phyloP scores from a whole-genome alignment of 35 echinoderm and acorn worm species.

The Ptychodera flava region DNA sequence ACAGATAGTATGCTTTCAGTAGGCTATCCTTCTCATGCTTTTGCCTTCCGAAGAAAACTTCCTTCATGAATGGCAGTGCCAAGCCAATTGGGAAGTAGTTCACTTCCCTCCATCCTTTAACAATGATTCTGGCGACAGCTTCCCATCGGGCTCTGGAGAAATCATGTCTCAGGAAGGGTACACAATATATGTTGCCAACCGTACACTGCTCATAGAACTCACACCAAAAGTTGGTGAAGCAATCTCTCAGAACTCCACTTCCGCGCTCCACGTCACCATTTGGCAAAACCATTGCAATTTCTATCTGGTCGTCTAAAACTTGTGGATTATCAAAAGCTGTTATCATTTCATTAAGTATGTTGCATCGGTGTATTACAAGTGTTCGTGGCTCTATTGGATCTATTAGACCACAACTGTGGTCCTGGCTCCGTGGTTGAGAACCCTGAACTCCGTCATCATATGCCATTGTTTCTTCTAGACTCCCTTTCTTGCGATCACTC shows the following conservation, averaged over 20 bases:
- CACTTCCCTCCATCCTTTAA: neutral
- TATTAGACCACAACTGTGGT: no score
- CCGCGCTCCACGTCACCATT: conserved; percentile 28
- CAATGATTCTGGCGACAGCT: conserved; percentile 6
- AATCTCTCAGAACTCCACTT: conserved; percentile 17
- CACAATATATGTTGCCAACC: conserved; percentile 16
- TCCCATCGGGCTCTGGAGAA: conserved; percentile 11
- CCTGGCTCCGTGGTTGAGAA: no score
- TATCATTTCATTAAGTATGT: no score
- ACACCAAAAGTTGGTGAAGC: conserved; percentile 10
- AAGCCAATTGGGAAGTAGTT: conserved; percentile 19
- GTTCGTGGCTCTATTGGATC: no score
- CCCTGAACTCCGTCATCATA: no score
- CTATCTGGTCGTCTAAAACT: conserved; percentile 12
- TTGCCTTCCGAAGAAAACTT: neutral
- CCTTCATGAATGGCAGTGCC: conserved; percentile 3
- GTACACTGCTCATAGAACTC: conserved; percentile 26
- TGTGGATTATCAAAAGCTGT: no score
- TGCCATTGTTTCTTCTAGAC: no score
- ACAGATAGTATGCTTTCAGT: neutral
- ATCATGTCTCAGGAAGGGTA: conserved; percentile 26
- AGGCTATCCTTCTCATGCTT: neutral
- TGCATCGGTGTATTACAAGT: no score
- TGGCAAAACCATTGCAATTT: conserved; percentile 13
- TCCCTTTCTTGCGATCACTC: no score